Base-by-base conservation (phyloP, 2,797 vertebrate genomes). In the Xiphorhynchus erythropygius region DNA sequence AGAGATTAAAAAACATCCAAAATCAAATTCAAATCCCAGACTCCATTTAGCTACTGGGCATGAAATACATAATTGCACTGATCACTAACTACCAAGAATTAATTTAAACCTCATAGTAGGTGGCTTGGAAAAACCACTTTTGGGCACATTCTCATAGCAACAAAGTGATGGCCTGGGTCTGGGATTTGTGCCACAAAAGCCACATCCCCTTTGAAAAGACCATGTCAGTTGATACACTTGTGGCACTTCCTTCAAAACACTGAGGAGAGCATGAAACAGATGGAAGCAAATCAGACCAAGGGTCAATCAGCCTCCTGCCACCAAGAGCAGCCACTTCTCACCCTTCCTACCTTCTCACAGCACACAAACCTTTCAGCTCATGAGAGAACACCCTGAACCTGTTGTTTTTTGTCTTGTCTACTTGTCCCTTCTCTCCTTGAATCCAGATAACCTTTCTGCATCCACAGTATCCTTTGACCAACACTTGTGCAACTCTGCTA, bases 1-100 rank as follows among this genome's bases (percentile, higher is more conserved):
- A 74, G 74, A 33, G 37, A 63, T 19, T 50, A 92, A 89, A 89
- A 93, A 62, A 0, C 7, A 62, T 53, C 14, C 16, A 47, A 90
- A 89, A 55, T 3, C 2, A 74, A 90, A 62, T 25, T 18, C 35
- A 46, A 55, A 37, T 0, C 2, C 21, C 17, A 35, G 30, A 32
- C 11, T n/a, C 39, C 39, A 67, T 63, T 84, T 79, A 90, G 25
- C 35, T 74, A 42, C 35, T 59, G 39, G 52, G 5, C 28, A 75
- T 30, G 15, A 90, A 80, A 52, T 28, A 62, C 0, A 0, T 16
- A 62, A 79, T 17, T 71, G 33, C 0, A 0, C 30, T 24, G 55
- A 76, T 49, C 13, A 22, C 15, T n/a, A 85, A 37, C 28, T 46
- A 84, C 33, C 33, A 68, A 30, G 23, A 91, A 77, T 35, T 83